Base-by-base conservation (phyloP, 2,113 vertebrate genomes). In the Tiliqua scincoides region DNA sequence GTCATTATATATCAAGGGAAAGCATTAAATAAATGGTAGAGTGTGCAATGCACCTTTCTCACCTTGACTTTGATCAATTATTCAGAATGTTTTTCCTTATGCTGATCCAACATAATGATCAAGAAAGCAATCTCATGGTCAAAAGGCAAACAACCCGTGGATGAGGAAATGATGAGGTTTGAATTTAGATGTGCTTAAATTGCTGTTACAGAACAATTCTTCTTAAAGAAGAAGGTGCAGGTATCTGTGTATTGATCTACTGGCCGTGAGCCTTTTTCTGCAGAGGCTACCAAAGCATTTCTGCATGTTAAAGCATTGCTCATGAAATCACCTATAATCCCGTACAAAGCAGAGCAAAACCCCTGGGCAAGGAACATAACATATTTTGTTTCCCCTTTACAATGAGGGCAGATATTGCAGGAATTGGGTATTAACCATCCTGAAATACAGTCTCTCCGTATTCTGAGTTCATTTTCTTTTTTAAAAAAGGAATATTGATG, bases 241-340 rank as follows among this genome's bases (percentile, higher is more conserved):
- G 11, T 30, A 32, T 30, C 73, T 87, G 2, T 21, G 1, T 88
- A 89, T 91, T 71, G 91, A 88, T 73, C 85, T 35, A 1, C 83
- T 43, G 63, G 2, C 18, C 65, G 77, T 71, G 82, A 30, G 43
- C 30, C 0, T 0, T 79, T 75, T 90, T 86, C 79, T 88, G 87
- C 89, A 79, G 79, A 82, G 70, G 65, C 62, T 79, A 52, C 82
- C 27, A 87, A 82, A 93, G 30, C 74, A 87, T 88, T 77, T 91
- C 6, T 82, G 80, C 91, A 25, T 87, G 80, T 89, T 92, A 89
- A 81, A 92, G 88, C 85, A 91, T 85, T 87, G 27, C 74, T 92
- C 80, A 68, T 82, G 67, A 77, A 88, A 21, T 78, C 91, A 91
- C 87, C 75, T 91, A 79, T 87, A 87, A 85, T 82, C 32, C 54